These are phyloP conservation scores for Stigmatopora argus DNA, from an alignment of 2,113 vertebrate species.

Conservation along the genomic window DNA sequence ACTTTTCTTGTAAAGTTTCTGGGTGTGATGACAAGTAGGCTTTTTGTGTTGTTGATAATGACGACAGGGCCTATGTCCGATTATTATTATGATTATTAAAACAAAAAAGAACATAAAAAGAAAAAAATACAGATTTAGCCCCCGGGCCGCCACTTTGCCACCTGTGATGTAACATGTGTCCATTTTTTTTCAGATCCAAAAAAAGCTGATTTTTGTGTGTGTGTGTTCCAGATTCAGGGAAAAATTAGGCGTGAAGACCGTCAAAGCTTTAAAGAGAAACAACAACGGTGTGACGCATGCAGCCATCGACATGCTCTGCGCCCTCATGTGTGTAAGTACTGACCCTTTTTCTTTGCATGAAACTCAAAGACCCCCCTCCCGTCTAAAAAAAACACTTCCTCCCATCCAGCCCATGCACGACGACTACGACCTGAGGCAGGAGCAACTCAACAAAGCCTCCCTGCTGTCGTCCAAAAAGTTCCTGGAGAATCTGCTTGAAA, in stretches of 20 bases:
- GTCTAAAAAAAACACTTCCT: neutral
- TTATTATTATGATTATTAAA: too few relatives aligned
- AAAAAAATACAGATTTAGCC: neutral
- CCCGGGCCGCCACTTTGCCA: too few relatives aligned
- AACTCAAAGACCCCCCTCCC: too few relatives aligned
- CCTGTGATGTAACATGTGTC: conserved; percentile 11
- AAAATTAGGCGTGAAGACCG: conserved; percentile 92
- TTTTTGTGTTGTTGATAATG: too few relatives aligned
- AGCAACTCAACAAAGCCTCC: conserved; percentile 97
- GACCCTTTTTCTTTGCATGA: neutral
- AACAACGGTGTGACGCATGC: conserved; percentile 93
- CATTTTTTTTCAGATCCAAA: conserved; percentile 1
- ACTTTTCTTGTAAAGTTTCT: too few relatives aligned
- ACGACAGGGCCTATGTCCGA: too few relatives aligned
- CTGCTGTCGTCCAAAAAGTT: conserved; percentile 98
- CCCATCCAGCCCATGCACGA: conserved; percentile 91
- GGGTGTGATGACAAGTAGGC: too few relatives aligned
- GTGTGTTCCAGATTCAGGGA: conserved; percentile 83
- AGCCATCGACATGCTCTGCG: conserved; percentile 96
- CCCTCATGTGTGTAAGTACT: conserved; percentile 98
- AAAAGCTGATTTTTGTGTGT: conserved; percentile 19
- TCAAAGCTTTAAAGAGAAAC: conserved; percentile 95
- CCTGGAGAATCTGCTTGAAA: conserved; percentile 95
- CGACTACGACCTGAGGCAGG: conserved; percentile 96
- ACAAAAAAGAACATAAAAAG: conserved; percentile 16